Base-by-base conservation (phyloP, 1,140 invertebrate species). In the Hormaphis cornu region DNA sequence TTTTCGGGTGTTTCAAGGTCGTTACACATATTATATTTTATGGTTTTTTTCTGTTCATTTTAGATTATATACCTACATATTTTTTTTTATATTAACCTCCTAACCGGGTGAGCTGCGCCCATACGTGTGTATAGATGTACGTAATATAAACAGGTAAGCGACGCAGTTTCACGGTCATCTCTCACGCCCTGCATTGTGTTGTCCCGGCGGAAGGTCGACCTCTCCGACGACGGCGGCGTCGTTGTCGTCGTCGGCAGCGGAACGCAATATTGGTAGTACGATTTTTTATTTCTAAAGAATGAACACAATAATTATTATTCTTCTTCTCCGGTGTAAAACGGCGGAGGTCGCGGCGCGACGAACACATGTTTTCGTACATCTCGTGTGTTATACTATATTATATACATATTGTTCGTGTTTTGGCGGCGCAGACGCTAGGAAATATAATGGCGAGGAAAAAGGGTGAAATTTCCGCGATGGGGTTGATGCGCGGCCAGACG, bases 401-500 rank as follows among this genome's bases (percentile, higher is more conserved):
- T 46, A 46, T n/a, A 46, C 42, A 16, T 8, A n/a, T 46, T 46
- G 16, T 16, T n/a, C 18, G 42, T 16, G 42, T 46, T 33, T 66
- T 48, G 9, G 61, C 61, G 24, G 0, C 35, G n/a, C 44, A 28
- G 44, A 20, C 42, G 28, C 5, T 46, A 6, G 42, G 4, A 10
- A 46, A 46, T n/a, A 61, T 28, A 18, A 44, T 44, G 40, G 40
- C 14, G 24, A 18, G 20, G 26, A 66, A 66, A 56, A 66, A 44
- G 61, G 61, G 48, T 35, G 50, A 63, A 66, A 66, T n/a, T n/a
- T 66, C 61, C 61, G 61, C 61, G 61, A 66, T 63, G 46, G 58
- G 58, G 58, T 63, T 63, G 28, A n/a, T n/a, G n/a, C n/a, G n/a
- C n/a, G n/a, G n/a, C n/a, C 18, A 24, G 20, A 37, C 30, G 33